A percentile compares a stretch with the other conserved stretches of the same genome.
Evolutionary conservation across 2,113 vertebrate species (phyloP).

Genomic region (Xerus inauris): DNA sequence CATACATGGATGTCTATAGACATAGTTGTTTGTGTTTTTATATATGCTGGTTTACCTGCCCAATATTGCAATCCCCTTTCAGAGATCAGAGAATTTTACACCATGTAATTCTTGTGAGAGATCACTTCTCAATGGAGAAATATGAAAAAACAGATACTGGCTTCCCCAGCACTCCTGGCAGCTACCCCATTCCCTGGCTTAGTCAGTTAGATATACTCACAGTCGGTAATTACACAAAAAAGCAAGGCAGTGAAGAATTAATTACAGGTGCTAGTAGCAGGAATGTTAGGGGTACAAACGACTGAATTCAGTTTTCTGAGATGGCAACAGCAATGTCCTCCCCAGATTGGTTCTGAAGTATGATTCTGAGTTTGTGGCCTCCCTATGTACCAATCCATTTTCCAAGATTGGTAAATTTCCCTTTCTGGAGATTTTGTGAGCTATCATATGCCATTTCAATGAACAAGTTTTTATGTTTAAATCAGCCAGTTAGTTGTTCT

Average conservation of each 20-base stretch:
- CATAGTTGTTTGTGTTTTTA: neutral
- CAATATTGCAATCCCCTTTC: neutral
- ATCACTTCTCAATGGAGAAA: conserved; percentile 11
- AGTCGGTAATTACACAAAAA: neutral
- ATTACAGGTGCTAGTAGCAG: neutral
- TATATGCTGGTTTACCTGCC: neutral
- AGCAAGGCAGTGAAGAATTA: neutral
- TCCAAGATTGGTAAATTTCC: conserved; percentile 18
- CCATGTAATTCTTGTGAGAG: neutral
- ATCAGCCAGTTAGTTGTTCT: neutral
- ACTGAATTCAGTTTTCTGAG: neutral
- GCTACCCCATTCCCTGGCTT: neutral
- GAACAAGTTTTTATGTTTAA: conserved; percentile 20
- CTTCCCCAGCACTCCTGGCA: neutral
- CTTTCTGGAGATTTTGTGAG: conserved; percentile 17
- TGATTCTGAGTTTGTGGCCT: neutral
- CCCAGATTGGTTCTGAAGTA: neutral
- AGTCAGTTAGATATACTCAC: neutral
- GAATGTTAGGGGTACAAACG: neutral
- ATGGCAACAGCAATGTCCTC: neutral
- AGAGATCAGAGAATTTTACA: neutral
- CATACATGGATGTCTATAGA: neutral
- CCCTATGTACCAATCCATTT: neutral
- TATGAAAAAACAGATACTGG: neutral
- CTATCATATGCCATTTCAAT: conserved; percentile 4